Conservation (phyloP, 2,888 invertebrate species). For the Endomychus coccineus region DNA sequence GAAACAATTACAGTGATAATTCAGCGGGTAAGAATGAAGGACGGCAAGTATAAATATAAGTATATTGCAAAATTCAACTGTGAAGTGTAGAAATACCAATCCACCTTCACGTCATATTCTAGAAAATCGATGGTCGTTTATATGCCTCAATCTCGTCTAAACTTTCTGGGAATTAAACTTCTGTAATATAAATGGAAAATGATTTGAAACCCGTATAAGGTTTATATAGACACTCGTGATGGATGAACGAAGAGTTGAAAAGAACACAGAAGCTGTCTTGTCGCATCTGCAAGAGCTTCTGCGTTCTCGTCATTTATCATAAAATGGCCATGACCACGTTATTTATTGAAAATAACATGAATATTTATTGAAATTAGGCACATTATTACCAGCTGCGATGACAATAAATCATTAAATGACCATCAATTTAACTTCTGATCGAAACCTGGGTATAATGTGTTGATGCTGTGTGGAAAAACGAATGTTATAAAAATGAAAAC, state of each 20-base stretch:
- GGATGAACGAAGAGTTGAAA: constrained; percentile 33
- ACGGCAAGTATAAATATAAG: too few species aligned
- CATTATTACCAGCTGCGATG: too few species aligned
- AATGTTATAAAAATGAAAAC: constrained; percentile 15
- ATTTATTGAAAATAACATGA: too few species aligned
- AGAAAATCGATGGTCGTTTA: constrained; percentile 22
- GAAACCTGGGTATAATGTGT: too few species aligned
- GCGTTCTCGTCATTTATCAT: constrained; percentile 40
- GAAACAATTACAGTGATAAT: too few species aligned
- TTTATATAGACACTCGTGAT: constrained; percentile 31
- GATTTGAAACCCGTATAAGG: constrained; percentile 24
- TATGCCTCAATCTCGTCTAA: constrained; percentile 19
- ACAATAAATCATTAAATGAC: too few species aligned
- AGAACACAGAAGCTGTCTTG: constrained; percentile 32
- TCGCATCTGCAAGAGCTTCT: constrained; percentile 23
- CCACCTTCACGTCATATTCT: constrained; percentile 27
- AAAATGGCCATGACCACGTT: constrained; percentile 32
- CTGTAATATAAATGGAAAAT: constrained; percentile 29
- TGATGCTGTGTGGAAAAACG: too few species aligned
- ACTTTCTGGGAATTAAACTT: constrained; percentile 29
- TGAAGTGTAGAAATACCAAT: too few species aligned
- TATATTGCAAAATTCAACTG: too few species aligned
- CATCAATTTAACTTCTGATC: too few species aligned
- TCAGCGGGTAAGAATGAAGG: too few species aligned
- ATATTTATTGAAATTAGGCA: constrained; percentile 15